A percentile compares a stretch with the other conserved stretches of the same genome.
These are phyloP conservation scores for Psephotus haematonotus DNA, from an alignment of 2,113 vertebrate species.

Conservation along the genomic window DNA sequence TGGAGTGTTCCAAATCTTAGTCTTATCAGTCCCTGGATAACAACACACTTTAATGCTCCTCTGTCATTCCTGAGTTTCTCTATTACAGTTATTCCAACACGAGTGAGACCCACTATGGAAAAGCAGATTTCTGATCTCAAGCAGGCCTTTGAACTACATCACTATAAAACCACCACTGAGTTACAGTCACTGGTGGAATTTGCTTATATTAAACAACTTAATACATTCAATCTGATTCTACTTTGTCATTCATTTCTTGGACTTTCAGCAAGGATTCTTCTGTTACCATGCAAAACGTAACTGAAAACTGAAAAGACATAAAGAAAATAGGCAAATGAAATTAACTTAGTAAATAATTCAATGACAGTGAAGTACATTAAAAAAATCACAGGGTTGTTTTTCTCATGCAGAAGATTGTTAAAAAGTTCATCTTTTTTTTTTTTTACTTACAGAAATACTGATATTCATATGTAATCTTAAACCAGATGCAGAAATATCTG, in stretches of 20 bases:
- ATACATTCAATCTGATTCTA: not conserved
- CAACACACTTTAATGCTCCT: not conserved
- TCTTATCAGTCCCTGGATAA: not conserved
- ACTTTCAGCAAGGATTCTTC: not conserved
- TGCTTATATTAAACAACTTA: not conserved
- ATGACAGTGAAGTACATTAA: not conserved
- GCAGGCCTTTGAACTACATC: not conserved
- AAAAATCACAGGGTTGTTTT: not conserved
- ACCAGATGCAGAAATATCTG: not conserved
- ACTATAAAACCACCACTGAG: not conserved
- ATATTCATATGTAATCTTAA: not conserved
- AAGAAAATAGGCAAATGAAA: not conserved
- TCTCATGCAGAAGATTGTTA: not conserved
- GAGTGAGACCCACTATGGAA: not conserved
- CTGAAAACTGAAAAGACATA: not conserved
- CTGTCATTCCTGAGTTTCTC: not conserved
- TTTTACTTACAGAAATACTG: not conserved
- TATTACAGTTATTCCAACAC: not conserved
- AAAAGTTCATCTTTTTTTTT: not conserved
- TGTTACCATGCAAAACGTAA: not conserved
- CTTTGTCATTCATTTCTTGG: not conserved
- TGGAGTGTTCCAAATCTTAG: not conserved
- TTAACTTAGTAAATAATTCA: not conserved
- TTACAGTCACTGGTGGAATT: not conserved
- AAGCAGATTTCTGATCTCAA: not conserved